Conservation (phyloP, 2,888 invertebrate genomes). For the Andrena haemorrhoa region DNA sequence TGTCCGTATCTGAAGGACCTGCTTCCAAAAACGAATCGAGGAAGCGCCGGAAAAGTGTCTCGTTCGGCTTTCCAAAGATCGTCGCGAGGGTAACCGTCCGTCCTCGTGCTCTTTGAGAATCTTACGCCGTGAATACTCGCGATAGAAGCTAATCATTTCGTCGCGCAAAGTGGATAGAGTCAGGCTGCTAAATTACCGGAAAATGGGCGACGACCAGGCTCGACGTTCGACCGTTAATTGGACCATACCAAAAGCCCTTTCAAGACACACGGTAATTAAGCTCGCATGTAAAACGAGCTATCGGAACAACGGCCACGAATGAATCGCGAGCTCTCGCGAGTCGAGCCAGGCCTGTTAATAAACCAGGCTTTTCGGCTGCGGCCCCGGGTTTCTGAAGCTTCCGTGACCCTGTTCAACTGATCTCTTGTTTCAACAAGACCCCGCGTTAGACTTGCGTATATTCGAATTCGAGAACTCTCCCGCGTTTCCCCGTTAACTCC, state of each 20-base stretch:
- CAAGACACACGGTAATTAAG: constrained; percentile 49
- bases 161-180: neutral
- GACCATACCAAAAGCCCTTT: constrained; percentile 51
- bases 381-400: neutral
- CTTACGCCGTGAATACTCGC: neutral
- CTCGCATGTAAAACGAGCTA: constrained; percentile 20
- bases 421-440: neutral
- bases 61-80: neutral
- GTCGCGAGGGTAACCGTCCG: neutral
- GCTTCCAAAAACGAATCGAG: neutral
- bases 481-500: neutral
- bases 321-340: constrained; percentile 22
- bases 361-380: constrained; percentile 6
- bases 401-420: constrained; percentile 1
- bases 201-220: neutral
- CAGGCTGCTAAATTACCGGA: constrained; percentile 3
- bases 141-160: neutral
- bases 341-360: neutral
- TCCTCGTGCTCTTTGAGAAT: neutral
- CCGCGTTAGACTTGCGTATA: neutral
- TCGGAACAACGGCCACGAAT: constrained; percentile 25
- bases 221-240: constrained; percentile 58
- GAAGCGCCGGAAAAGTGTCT: neutral
- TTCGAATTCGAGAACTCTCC: neutral
- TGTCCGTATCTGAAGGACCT: neutral